These are phyloP conservation scores for Cataglyphis hispanica DNA, from an alignment of 1,140 invertebrate species.

Conservation along the genomic window DNA sequence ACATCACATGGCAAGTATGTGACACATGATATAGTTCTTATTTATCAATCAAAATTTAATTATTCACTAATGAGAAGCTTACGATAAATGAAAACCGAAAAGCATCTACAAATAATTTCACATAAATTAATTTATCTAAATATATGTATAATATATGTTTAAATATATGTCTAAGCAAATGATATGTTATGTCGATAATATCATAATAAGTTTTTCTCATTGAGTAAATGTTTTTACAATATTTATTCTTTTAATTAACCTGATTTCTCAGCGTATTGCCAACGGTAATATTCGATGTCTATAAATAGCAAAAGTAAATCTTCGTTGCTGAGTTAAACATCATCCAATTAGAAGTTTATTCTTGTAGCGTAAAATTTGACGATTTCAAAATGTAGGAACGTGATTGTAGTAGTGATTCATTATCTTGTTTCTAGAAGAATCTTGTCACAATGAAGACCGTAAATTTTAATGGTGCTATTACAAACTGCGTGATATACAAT, in stretches of 20 bases:
- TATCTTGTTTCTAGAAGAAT: background rate
- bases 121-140: background rate
- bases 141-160: too few species aligned
- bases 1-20: background rate
- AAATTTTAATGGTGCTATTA: background rate
- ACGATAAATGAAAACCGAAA: background rate
- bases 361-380: background rate
- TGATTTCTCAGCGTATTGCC: background rate
- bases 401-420: background rate
- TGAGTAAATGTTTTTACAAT: background rate
- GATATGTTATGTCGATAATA: background rate
- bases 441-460: background rate
- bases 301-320: background rate
- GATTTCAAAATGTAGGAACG: background rate
- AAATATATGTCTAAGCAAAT: too few species aligned
- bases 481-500: background rate
- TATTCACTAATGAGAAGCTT: background rate
- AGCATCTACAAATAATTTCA: conserved; percentile 9
- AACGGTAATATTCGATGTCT: background rate
- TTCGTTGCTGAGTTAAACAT: background rate
- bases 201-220: background rate
- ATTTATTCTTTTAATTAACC: background rate
- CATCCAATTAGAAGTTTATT: conserved; percentile 11
- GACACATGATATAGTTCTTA: background rate
- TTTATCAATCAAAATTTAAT: conserved; percentile 9